Percentiles rank a stretch among this genome's conserved stretches.
Conservation (phyloP, 2,113 vertebrate species). For the Motacilla alba region DNA sequence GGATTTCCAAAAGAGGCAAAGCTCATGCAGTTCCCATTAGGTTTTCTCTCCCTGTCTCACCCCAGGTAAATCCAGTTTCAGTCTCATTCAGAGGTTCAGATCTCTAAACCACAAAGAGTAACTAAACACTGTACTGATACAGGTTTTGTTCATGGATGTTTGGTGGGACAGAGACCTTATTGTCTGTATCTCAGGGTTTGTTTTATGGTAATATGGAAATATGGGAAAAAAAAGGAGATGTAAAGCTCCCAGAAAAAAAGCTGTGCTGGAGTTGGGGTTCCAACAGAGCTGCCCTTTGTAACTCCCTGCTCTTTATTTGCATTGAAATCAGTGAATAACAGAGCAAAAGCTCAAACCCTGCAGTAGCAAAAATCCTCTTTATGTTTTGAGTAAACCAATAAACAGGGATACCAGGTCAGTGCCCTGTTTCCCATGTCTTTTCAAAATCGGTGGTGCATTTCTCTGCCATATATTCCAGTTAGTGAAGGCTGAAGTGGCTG, state of each 20-base stretch:
- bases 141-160: neutral
- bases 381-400: neutral
- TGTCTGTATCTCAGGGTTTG: neutral
- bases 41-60: neutral
- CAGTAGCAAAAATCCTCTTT: neutral
- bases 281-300: neutral
- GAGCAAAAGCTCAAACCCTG: neutral
- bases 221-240: neutral
- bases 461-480: neutral
- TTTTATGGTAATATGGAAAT: neutral
- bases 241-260: neutral
- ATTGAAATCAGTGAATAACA: neutral
- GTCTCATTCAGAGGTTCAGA: neutral
- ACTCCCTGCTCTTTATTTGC: neutral
- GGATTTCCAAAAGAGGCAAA: neutral
- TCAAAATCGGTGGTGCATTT: neutral
- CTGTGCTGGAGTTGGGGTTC: neutral
- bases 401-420: neutral
- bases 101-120: neutral
- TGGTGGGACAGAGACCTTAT: neutral
- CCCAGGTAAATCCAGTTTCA: neutral
- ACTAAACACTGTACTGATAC: rapidly evolving
- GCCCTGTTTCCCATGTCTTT: neutral
- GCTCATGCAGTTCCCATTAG: neutral
- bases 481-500: neutral